A percentile compares a stretch with the other conserved stretches of the same genome.
Conservation (phyloP, 2,888 invertebrate species). For the Aromia moschata region DNA sequence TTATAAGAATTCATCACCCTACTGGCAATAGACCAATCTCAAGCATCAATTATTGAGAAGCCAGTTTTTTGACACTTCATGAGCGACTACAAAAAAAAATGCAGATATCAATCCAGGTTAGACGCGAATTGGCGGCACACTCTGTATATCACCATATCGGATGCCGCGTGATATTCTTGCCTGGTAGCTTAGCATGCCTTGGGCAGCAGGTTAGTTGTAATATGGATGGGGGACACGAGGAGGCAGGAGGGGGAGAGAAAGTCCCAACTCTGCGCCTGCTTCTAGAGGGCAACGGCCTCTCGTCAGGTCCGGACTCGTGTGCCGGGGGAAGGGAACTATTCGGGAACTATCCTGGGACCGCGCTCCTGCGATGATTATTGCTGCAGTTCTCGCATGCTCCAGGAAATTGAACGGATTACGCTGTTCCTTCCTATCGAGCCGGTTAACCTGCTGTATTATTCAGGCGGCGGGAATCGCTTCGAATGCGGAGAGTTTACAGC, state of each 20-base stretch:
- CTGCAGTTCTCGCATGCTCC: conserved; percentile 19
- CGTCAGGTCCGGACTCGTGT: conserved; percentile 25
- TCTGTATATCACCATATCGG: conserved; percentile 13
- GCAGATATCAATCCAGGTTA: too few relatives aligned
- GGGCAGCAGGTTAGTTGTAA: conserved; percentile 34
- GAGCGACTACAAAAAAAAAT: too few relatives aligned
- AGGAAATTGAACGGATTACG: conserved; percentile 29
- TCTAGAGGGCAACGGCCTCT: conserved; percentile 38
- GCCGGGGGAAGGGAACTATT: not conserved
- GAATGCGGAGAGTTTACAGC: too few relatives aligned
- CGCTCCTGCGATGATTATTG: conserved; percentile 16
- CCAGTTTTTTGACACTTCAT: too few relatives aligned
- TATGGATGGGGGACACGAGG: conserved; percentile 33
- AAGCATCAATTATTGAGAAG: too few relatives aligned
- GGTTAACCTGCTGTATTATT: not conserved
- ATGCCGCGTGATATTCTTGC: conserved; percentile 19
- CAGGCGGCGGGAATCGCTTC: not conserved
- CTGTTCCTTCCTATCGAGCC: not conserved
- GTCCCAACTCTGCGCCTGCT: conserved; percentile 43
- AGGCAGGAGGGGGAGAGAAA: conserved; percentile 39
- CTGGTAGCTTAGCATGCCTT: conserved; percentile 27
- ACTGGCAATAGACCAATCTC: too few relatives aligned
- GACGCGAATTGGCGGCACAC: not conserved
- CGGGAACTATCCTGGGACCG: not conserved
- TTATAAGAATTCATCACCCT: too few relatives aligned